Evolutionary conservation across 2,888 invertebrate species (phyloP).

Genomic region (Acleris literana): DNA sequence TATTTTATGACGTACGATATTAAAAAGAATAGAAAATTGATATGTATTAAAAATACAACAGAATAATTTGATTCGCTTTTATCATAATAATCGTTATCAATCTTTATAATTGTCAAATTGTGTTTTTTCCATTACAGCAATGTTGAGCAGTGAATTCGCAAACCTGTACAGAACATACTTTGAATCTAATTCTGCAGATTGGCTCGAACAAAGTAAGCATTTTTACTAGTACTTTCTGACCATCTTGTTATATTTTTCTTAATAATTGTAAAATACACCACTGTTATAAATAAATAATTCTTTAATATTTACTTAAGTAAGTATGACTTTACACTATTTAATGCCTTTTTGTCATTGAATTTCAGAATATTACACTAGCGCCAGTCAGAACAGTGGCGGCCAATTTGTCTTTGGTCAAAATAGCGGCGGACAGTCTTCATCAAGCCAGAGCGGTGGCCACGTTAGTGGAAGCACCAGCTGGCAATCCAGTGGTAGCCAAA

Average conservation of each 20-base stretch:
- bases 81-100: no score
- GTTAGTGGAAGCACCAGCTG: conserved; percentile 37
- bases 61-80: no score
- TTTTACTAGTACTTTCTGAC: no score
- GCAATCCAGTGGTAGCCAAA: conserved; percentile 42
- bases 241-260: no score
- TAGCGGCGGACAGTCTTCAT: conserved; percentile 26
- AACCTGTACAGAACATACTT: conserved; percentile 51
- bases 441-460: conserved; percentile 37
- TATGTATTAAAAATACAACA: no score
- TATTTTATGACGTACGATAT: no score
- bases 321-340: no score
- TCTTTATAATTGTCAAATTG: not conserved
- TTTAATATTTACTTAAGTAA: no score
- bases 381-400: conserved; percentile 35
- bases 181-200: conserved; percentile 22
- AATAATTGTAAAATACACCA: no score
- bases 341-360: conserved; percentile 8
- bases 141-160: conserved; percentile 57
- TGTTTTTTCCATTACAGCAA: conserved; percentile 53
- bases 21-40: no score
- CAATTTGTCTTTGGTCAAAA: conserved; percentile 45
- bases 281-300: no score
- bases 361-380: conserved; percentile 44
- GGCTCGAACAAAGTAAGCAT: conserved; percentile 52